phyloP scores from a whole-genome alignment of 1,140 invertebrate species.

The Orchestia grillus region DNA sequence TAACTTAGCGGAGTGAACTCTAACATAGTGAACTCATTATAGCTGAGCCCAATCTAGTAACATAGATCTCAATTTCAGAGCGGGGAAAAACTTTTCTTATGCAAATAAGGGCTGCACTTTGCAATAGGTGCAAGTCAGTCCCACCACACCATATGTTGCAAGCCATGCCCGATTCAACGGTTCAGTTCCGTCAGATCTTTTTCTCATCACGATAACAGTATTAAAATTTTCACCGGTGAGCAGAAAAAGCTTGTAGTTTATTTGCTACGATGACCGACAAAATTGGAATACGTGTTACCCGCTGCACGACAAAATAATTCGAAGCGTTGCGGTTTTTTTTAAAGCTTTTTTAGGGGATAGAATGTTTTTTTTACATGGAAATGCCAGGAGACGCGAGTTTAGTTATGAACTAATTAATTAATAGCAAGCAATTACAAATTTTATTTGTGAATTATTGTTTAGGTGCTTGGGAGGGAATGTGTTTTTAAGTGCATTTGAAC shows the following conservation, averaged over 20 bases:
- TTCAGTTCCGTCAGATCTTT: background rate
- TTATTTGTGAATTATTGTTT: background rate
- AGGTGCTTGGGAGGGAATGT: too few relatives aligned
- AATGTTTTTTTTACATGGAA: background rate
- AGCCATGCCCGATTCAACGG: background rate
- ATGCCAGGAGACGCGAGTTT: background rate
- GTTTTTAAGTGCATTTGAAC: too few relatives aligned
- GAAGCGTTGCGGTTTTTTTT: background rate
- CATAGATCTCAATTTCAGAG: background rate
- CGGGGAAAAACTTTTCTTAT: background rate
- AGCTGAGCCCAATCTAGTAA: background rate
- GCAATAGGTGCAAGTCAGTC: background rate
- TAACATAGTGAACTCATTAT: background rate
- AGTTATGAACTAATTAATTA: background rate
- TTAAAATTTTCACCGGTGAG: background rate
- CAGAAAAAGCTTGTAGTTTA: background rate
- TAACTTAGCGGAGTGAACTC: too few relatives aligned
- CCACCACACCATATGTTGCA: background rate
- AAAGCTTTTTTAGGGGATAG: background rate
- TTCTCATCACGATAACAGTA: background rate
- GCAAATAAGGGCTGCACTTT: background rate
- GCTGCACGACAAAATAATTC: background rate
- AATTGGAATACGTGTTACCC: background rate
- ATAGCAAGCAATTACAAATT: background rate
- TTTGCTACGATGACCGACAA: background rate